Percentiles rank a stretch among this genome's conserved stretches.
phyloP scores from a whole-genome alignment of 2,888 invertebrate genomes.

The Apantesis nais region DNA sequence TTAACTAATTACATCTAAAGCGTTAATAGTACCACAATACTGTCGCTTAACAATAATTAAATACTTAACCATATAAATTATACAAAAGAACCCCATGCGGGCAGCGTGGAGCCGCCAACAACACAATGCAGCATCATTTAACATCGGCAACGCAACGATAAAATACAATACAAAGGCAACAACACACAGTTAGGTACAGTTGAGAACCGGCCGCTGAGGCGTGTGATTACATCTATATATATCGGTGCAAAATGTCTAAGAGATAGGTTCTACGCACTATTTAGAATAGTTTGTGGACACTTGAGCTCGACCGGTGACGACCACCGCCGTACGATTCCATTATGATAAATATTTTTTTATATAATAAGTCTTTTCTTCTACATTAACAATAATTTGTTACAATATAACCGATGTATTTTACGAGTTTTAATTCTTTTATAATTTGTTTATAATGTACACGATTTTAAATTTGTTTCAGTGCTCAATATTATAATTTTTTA shows the following conservation, averaged over 20 bases:
- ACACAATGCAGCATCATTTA: conserved; percentile 34
- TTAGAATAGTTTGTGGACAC: conserved; percentile 80
- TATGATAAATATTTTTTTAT: conserved; percentile 59
- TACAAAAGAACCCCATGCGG: conserved; percentile 60
- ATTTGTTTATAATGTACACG: conserved; percentile 72
- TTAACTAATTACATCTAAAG: conserved; percentile 74
- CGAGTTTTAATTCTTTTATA: conserved; percentile 44
- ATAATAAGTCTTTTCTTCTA: conserved; percentile 81
- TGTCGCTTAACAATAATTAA: conserved; percentile 69
- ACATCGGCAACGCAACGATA: conserved; percentile 62
- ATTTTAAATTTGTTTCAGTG: conserved; percentile 80
- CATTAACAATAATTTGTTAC: conserved; percentile 78
- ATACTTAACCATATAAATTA: conserved; percentile 68
- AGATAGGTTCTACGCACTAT: conserved; percentile 76
- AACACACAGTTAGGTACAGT: conserved; percentile 46
- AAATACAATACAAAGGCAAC: conserved; percentile 50
- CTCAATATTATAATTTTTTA: conserved; percentile 73
- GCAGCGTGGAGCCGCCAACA: conserved; percentile 34
- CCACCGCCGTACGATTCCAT: conserved; percentile 53
- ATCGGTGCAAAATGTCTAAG: conserved; percentile 83
- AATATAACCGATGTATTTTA: conserved; percentile 67
- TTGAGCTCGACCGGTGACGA: conserved; percentile 61
- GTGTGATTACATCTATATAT: conserved; percentile 63
- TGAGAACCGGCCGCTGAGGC: neutral
- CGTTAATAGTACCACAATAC: conserved; percentile 78